These are phyloP conservation scores for Phaethon lepturus DNA, from an alignment of 2,113 vertebrate genomes.

Conservation along the genomic window DNA sequence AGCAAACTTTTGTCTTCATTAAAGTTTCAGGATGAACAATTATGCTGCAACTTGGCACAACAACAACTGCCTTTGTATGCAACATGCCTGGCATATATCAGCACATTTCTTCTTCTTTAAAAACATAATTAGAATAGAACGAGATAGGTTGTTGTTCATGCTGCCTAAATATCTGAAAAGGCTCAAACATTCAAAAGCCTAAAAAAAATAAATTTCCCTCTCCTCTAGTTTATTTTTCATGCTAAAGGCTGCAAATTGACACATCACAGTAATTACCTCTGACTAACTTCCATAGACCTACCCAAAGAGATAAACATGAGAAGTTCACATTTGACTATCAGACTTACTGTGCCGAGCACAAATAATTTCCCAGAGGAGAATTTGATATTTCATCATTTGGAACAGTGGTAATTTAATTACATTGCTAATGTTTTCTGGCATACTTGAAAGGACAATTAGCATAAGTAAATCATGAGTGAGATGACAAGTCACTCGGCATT, in stretches of 20 bases:
- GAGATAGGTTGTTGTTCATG: conserved; percentile 1
- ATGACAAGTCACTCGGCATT: conserved; percentile 71
- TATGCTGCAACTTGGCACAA: conserved; percentile 19
- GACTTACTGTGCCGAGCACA: conserved; percentile 48
- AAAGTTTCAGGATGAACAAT: conserved; percentile 33
- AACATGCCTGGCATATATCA: not conserved
- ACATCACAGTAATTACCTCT: conserved; percentile 71
- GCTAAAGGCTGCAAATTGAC: conserved; percentile 64
- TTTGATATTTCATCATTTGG: conserved; percentile 70
- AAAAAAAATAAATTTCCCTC: conserved; percentile 29
- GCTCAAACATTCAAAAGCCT: conserved; percentile 44
- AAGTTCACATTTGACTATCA: conserved; percentile 64
- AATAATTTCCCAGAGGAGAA: conserved; percentile 76
- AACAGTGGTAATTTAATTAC: conserved; percentile 77
- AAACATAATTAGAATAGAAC: not conserved
- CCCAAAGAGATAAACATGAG: conserved; percentile 66
- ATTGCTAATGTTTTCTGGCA: conserved; percentile 74
- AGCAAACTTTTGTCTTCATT: conserved; percentile 31
- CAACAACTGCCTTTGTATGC: not conserved
- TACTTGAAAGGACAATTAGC: conserved; percentile 75
- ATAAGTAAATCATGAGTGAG: conserved; percentile 74
- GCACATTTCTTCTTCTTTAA: not conserved
- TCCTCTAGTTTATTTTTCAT: conserved; percentile 44
- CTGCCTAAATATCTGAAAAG: conserved; percentile 35
- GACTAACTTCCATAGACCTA: conserved; percentile 63